A percentile compares a stretch with the other conserved stretches of the same genome.
These are phyloP conservation scores for Amphilophus citrinellus DNA, from an alignment of 2,113 vertebrate genomes.

Conservation along the genomic window DNA sequence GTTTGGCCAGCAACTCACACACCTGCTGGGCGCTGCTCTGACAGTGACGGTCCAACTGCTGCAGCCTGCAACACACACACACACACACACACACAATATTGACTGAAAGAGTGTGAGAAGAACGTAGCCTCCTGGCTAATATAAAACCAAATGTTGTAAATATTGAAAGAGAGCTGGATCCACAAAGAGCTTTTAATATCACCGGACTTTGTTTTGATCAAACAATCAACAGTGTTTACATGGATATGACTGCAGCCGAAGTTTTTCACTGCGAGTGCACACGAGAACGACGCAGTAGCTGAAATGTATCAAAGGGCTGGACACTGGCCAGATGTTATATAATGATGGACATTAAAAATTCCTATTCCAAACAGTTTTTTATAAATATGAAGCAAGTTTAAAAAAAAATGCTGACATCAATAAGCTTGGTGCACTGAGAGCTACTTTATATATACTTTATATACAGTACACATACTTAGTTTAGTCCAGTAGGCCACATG, in stretches of 20 bases:
- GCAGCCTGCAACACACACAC: conserved; percentile 84
- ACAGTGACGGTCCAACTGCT: conserved; percentile 92
- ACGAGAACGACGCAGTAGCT: neutral
- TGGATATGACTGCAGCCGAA: conserved; percentile 9
- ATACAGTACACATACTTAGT: neutral
- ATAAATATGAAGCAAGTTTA: neutral
- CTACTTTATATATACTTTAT: conserved; percentile 3
- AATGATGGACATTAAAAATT: conserved; percentile 1
- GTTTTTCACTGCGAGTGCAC: neutral
- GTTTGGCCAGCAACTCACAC: conserved; percentile 89
- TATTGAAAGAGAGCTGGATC: conserved; percentile 62
- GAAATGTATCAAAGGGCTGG: neutral
- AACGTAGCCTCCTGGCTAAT: conserved; percentile 55
- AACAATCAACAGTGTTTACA: conserved; percentile 46
- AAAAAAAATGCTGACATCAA: neutral
- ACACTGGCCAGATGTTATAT: neutral
- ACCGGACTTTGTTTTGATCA: conserved; percentile 61
- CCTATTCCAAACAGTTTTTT: neutral
- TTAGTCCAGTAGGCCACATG: neutral
- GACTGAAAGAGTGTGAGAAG: conserved; percentile 41
- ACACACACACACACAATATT: conserved; percentile 42
- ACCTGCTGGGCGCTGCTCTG: conserved; percentile 92
- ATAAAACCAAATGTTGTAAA: conserved; percentile 70
- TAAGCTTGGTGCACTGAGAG: neutral
- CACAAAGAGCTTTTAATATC: conserved; percentile 61